phyloP scores from a whole-genome alignment of 2,888 invertebrate species.

The Troilus luridus region DNA sequence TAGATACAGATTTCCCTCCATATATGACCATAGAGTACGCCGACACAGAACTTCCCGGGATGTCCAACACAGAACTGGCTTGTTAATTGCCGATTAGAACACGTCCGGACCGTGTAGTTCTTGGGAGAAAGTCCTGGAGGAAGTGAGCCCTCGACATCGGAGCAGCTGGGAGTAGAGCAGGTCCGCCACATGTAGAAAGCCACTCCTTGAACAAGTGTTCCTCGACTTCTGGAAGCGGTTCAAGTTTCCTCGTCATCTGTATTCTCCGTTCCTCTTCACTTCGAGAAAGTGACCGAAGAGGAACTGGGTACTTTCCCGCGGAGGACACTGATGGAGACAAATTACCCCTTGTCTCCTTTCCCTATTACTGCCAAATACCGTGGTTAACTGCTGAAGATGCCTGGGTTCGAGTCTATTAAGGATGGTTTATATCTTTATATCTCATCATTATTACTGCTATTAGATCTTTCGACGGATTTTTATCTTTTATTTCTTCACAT shows the following conservation, averaged over 20 bases:
- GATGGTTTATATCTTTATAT: background rate
- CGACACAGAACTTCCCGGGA: background rate
- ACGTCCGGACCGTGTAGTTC: background rate
- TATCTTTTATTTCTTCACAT: background rate
- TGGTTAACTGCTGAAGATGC: background rate
- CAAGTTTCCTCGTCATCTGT: slow-evolving; percentile 16
- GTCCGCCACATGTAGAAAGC: background rate
- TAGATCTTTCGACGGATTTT: background rate
- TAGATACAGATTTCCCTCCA: no score
- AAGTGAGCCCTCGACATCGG: background rate
- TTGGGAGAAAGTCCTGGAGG: background rate
- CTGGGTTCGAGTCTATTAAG: slow-evolving; percentile 18
- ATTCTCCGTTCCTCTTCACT: background rate
- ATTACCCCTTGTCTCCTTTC: background rate
- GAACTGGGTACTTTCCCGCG: background rate
- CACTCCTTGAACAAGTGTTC: background rate
- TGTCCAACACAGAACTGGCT: background rate
- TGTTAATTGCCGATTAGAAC: background rate
- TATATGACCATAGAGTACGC: background rate
- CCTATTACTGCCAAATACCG: slow-evolving; percentile 16
- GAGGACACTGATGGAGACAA: background rate
- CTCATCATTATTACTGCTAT: background rate
- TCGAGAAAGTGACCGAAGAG: background rate
- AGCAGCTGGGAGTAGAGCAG: background rate
- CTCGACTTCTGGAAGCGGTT: slow-evolving; percentile 8